phyloP scores from a whole-genome alignment of 2,888 invertebrate genomes.

The Anthoptus insignis region DNA sequence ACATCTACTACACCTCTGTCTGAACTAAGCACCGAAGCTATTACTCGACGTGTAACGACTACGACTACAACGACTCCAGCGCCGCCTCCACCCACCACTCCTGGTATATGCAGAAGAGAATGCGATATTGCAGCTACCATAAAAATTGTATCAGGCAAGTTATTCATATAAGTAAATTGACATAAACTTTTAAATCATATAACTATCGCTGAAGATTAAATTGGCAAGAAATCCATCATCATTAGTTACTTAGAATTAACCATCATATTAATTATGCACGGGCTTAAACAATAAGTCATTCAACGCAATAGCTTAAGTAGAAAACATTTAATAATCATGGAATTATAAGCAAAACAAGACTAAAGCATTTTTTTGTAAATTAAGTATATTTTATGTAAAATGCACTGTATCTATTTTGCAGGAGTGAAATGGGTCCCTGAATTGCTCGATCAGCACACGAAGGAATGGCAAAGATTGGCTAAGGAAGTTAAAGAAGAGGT shows the following conservation, averaged over 20 bases:
- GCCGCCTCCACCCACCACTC: constrained; percentile 92
- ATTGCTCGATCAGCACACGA: constrained; percentile 94
- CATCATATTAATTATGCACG: too few species aligned
- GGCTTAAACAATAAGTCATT: too few species aligned
- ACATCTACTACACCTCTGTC: constrained; percentile 84
- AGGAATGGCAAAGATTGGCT: constrained; percentile 95
- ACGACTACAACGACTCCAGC: constrained; percentile 90
- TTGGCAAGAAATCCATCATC: too few species aligned
- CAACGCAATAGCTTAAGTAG: too few species aligned
- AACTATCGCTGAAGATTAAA: too few species aligned
- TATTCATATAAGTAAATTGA: not conserved
- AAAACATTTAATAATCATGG: too few species aligned
- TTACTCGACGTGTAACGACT: constrained; percentile 83
- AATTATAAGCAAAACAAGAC: too few species aligned
- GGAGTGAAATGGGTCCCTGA: constrained; percentile 95
- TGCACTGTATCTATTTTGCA: constrained; percentile 46
- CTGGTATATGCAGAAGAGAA: constrained; percentile 92
- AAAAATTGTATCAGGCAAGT: constrained; percentile 91
- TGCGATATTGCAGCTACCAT: constrained; percentile 96
- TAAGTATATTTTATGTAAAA: too few species aligned
- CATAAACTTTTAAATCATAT: too few species aligned
- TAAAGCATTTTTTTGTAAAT: too few species aligned
- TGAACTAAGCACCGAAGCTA: constrained; percentile 76
- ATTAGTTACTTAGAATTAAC: too few species aligned
- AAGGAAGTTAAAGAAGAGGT: constrained; percentile 94